Conservation (phyloP, 2,888 invertebrate genomes). For the Ectropis crepuscularia region DNA sequence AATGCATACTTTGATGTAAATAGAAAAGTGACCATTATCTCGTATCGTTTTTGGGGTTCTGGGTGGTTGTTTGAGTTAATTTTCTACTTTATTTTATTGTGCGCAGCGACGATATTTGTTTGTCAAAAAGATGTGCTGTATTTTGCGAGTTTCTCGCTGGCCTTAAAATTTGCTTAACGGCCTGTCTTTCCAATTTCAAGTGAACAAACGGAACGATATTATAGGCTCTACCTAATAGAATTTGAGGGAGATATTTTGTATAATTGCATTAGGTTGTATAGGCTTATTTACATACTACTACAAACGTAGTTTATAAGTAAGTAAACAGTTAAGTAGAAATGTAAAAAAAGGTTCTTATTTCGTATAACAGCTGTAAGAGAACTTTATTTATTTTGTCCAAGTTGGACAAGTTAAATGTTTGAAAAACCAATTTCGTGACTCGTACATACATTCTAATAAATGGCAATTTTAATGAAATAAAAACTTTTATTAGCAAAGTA, state of each 20-base stretch:
- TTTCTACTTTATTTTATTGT: too few species aligned
- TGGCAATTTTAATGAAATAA: constrained; percentile 69
- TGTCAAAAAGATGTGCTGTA: background rate
- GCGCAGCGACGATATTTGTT: background rate
- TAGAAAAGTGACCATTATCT: background rate
- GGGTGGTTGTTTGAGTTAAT: background rate
- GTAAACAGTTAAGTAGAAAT: constrained; percentile 65
- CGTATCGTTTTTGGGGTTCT: too few species aligned
- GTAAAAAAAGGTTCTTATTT: constrained; percentile 72
- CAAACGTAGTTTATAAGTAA: constrained; percentile 62
- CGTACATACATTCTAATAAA: constrained; percentile 61
- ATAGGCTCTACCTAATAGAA: constrained; percentile 69
- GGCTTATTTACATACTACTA: constrained; percentile 63
- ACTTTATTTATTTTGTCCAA: constrained; percentile 77
- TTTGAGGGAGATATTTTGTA: constrained; percentile 78
- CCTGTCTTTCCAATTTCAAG: constrained; percentile 47
- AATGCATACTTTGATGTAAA: background rate
- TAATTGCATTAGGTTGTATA: constrained; percentile 83
- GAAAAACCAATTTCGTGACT: constrained; percentile 61
- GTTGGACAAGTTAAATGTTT: constrained; percentile 67
- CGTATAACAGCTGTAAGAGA: constrained; percentile 62
- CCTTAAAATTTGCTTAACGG: constrained; percentile 32
- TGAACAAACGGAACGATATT: constrained; percentile 77
- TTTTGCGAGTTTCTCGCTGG: background rate
- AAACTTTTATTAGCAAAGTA: constrained; percentile 57